phyloP scores from a whole-genome alignment of 2,113 vertebrate genomes.

The Oncorhynchus clarkii region DNA sequence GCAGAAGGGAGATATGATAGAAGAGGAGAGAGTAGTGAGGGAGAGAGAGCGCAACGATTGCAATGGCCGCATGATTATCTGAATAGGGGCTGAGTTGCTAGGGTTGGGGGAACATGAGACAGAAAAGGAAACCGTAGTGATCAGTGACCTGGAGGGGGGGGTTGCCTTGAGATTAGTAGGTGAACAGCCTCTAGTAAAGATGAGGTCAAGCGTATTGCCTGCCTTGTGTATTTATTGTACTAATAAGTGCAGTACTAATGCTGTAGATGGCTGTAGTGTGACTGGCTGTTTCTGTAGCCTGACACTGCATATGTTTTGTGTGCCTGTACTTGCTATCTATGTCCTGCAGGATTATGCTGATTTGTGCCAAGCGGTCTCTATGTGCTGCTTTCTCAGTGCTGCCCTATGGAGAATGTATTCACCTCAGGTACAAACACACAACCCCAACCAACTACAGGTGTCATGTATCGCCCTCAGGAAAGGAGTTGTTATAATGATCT shows the following conservation, averaged over 20 bases:
- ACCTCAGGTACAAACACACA: slow-evolving; percentile 81
- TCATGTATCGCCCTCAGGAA: slow-evolving; percentile 23
- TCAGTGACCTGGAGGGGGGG: too few relatives aligned
- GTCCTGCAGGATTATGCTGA: slow-evolving; percentile 89
- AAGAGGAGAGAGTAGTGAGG: too few relatives aligned
- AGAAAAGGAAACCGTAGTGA: too few relatives aligned
- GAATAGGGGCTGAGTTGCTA: too few relatives aligned
- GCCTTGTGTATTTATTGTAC: background rate
- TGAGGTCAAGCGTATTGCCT: background rate
- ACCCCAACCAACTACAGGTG: slow-evolving; percentile 27
- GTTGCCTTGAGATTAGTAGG: too few relatives aligned
- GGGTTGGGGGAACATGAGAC: too few relatives aligned
- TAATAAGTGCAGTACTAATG: background rate
- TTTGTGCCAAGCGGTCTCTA: slow-evolving; percentile 94
- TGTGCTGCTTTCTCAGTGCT: slow-evolving; percentile 96
- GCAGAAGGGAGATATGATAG: too few relatives aligned
- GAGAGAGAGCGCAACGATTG: too few relatives aligned
- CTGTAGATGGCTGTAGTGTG: background rate
- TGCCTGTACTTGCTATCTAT: slow-evolving; percentile 68
- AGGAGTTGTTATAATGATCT: background rate
- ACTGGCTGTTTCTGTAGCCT: slow-evolving; percentile 44
- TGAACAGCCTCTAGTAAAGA: too few relatives aligned
- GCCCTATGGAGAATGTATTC: slow-evolving; percentile 88
- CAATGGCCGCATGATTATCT: too few relatives aligned
- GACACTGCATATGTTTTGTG: slow-evolving; percentile 63